Conservation (phyloP, 2,113 vertebrate species). For the Brachionichthys hirsutus region DNA sequence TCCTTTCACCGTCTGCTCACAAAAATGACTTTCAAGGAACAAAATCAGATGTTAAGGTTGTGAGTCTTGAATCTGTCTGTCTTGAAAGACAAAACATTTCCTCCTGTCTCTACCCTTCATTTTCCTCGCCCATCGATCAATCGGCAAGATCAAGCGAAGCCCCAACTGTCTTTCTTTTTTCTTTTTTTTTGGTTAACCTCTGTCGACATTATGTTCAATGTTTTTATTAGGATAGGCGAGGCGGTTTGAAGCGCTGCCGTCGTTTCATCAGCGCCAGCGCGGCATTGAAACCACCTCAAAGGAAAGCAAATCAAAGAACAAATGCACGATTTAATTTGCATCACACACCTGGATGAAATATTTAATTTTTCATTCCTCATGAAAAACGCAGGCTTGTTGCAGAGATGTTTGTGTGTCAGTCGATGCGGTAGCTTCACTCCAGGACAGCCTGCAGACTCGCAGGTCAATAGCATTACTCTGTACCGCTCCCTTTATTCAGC, state of each 20-base stretch:
- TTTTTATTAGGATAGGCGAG: constrained; percentile 15
- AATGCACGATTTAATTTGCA: constrained; percentile 69
- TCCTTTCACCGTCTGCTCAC: not conserved
- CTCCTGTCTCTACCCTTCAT: no score
- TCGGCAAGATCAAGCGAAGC: no score
- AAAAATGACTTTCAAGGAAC: not conserved
- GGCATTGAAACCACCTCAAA: constrained; percentile 59
- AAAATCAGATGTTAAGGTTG: not conserved
- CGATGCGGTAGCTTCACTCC: constrained; percentile 65
- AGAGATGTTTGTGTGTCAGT: constrained; percentile 20
- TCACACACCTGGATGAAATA: constrained; percentile 65
- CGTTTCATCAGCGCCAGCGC: constrained; percentile 51
- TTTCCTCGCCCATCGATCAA: no score
- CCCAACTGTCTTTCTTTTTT: no score
- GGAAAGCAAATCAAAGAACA: constrained; percentile 65
- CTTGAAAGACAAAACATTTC: no score
- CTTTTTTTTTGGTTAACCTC: not conserved
- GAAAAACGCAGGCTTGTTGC: constrained; percentile 54
- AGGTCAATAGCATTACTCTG: constrained; percentile 57
- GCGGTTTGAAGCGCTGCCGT: constrained; percentile 40
- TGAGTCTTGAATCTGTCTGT: not conserved
- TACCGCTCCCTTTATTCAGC: constrained; percentile 39
- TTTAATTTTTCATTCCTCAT: constrained; percentile 64
- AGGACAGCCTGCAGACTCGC: constrained; percentile 44
- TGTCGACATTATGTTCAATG: no score